These are phyloP conservation scores for Phylloscopus collybita DNA, from an alignment of 2,797 vertebrate genomes.

Conservation along the genomic window DNA sequence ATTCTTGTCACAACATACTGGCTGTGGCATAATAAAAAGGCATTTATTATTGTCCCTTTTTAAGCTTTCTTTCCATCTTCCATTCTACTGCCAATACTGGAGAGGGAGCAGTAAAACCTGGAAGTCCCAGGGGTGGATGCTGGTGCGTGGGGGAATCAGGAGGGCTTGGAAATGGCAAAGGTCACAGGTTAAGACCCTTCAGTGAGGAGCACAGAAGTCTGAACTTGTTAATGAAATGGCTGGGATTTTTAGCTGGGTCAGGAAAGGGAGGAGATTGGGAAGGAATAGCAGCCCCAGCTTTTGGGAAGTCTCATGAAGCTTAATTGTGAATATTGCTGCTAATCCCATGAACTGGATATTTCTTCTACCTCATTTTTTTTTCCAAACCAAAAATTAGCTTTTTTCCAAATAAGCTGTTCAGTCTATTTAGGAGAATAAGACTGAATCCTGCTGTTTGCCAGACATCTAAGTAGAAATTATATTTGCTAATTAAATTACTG, in stretches of 20 bases:
- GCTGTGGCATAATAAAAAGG: not conserved
- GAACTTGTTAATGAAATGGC: slow-evolving; percentile 64
- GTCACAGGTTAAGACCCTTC: slow-evolving; percentile 75
- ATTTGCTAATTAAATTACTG: slow-evolving; percentile 28
- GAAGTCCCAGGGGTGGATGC: slow-evolving; percentile 39
- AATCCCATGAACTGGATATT: not conserved
- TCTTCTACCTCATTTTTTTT: not conserved
- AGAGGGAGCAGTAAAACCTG: slow-evolving; percentile 67
- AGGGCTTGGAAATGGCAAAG: slow-evolving; percentile 64
- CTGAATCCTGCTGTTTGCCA: not conserved
- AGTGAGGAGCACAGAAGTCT: slow-evolving; percentile 68
- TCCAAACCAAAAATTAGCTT: not conserved
- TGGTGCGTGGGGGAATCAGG: slow-evolving; percentile 47
- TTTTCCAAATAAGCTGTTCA: not conserved
- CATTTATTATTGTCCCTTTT: not conserved
- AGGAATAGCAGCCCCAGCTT: not conserved
- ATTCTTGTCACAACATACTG: not conserved
- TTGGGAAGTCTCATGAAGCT: not conserved
- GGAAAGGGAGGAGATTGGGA: not conserved
- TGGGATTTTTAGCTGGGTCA: slow-evolving; percentile 6
- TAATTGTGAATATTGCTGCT: not conserved
- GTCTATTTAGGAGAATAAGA: not conserved
- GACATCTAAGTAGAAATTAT: not conserved
- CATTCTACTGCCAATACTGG: not conserved
- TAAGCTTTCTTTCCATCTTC: not conserved